Base-by-base conservation (phyloP, 2,113 vertebrate species). In the Tapirus terrestris region DNA sequence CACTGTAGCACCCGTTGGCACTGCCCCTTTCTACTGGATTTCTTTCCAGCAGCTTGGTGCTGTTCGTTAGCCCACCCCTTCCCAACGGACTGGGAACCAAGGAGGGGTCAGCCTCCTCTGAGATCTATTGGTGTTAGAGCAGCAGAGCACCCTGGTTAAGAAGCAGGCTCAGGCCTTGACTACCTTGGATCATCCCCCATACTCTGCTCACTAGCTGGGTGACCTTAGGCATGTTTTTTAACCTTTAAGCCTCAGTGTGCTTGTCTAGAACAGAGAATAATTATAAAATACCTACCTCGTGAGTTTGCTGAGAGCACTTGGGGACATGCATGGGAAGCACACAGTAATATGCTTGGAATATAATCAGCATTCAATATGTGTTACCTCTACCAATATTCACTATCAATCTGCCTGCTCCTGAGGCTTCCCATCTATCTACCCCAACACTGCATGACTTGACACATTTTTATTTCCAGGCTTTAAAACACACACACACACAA, bases 81-180 rank as follows among this genome's bases (percentile, higher is more conserved):
- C 8, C 45, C 1, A 0, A 84, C 0, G 1, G 31, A 33, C 4
- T 3, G 11, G 8, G n/a, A 31, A n/a, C 53, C 45, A 11, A 58
- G n/a, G 20, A 6, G 23, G 23, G 20, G 53, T 39, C 68, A 2
- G n/a, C n/a, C 33, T 95, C 65, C 43, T 33, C 45, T 53, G 20
- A 60, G 45, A 33, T 43, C 18, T 14, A 18, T 10, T 18, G n/a
- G 31, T 61, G 25, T 39, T 21, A n/a, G n/a, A n/a, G 60, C 31
- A 21, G 27, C 23, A 67, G 68, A 25, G 63, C 21, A 56, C 10
- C 65, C 65, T 65, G 76, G 67, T 31, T 33, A 83, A 63, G 83
- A 80, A 65, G 39, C 9, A 83, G 75, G 5, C 53, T 85, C 33
- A 75, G 21, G 17, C 39, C 14, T 8, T 31, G 9, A 75, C 1